Percentiles rank a stretch among this genome's conserved stretches.
Evolutionary conservation across 2,113 vertebrate species (phyloP).

Genomic region (Piliocolobus tephrosceles): DNA sequence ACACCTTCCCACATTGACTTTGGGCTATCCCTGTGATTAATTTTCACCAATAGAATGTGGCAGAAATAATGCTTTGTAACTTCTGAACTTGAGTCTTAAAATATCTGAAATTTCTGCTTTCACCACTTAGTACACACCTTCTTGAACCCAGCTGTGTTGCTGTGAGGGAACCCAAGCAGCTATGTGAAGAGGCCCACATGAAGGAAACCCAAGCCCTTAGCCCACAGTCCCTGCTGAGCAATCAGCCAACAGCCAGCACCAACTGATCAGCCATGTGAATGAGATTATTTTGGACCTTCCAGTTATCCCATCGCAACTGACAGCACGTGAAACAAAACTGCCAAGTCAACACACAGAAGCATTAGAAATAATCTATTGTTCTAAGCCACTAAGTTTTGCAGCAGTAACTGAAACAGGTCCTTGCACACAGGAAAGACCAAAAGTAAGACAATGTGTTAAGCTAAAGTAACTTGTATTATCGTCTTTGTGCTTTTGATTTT

Average conservation of each 20-base stretch:
- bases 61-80: slow-evolving; percentile 40
- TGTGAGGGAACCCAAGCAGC: background rate
- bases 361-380: slow-evolving; percentile 31
- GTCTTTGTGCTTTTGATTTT: background rate
- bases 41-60: background rate
- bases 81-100: background rate
- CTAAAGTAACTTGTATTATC: background rate
- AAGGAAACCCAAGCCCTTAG: background rate
- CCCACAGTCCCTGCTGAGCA: background rate
- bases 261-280: background rate
- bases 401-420: background rate
- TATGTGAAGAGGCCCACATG: background rate
- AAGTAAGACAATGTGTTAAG: background rate
- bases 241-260: background rate
- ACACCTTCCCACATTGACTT: background rate
- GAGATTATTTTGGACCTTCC: slow-evolving; percentile 6
- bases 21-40: background rate
- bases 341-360: background rate
- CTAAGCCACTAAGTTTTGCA: background rate
- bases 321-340: slow-evolving; percentile 1
- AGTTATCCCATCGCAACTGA: slow-evolving; percentile 1
- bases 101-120: slow-evolving; percentile 23
- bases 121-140: background rate
- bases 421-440: background rate
- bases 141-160: background rate